Evolutionary conservation across 2,113 vertebrate species (phyloP).

Genomic region (Bubalus kerabau): DNA sequence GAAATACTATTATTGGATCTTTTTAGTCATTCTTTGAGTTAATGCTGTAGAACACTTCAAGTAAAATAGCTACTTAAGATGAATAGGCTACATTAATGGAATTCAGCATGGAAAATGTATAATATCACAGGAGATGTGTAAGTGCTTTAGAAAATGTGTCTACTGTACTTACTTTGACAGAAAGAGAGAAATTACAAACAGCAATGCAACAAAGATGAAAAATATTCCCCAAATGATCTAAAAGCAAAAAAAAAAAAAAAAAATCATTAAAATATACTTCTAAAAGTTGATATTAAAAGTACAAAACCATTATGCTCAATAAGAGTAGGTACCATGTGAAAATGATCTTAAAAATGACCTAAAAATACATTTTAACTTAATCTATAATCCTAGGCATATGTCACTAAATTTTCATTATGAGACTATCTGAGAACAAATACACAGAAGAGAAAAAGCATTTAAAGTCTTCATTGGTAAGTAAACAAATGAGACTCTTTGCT

Average conservation of each 20-base stretch:
- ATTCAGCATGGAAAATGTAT: neutral
- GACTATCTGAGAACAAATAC: neutral
- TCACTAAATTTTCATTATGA: conserved; percentile 25
- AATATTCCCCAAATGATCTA: conserved; percentile 93
- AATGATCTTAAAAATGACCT: neutral
- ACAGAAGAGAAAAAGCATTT: conserved; percentile 2
- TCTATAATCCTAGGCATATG: neutral
- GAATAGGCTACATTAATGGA: neutral
- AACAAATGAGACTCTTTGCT: neutral
- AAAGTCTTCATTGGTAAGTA: conserved; percentile 9
- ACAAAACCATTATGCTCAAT: conserved; percentile 32
- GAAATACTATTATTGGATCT: neutral
- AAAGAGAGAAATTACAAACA: conserved; percentile 93
- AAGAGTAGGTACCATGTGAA: neutral
- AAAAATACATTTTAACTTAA: conserved; percentile 2
- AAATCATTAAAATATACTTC: conserved; percentile 43
- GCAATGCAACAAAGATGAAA: conserved; percentile 93
- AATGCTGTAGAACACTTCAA: conserved; percentile 32
- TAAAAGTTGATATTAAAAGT: conserved; percentile 35
- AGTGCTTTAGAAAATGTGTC: conserved; percentile 23
- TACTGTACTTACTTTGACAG: conserved; percentile 94
- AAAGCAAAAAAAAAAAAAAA: conserved; percentile 58
- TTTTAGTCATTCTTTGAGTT: conserved; percentile 13
- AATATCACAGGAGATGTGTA: neutral
- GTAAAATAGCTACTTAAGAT: conserved; percentile 27